Base-by-base conservation (phyloP, 2,113 vertebrate genomes). In the Speoplatyrhinus poulsoni region DNA sequence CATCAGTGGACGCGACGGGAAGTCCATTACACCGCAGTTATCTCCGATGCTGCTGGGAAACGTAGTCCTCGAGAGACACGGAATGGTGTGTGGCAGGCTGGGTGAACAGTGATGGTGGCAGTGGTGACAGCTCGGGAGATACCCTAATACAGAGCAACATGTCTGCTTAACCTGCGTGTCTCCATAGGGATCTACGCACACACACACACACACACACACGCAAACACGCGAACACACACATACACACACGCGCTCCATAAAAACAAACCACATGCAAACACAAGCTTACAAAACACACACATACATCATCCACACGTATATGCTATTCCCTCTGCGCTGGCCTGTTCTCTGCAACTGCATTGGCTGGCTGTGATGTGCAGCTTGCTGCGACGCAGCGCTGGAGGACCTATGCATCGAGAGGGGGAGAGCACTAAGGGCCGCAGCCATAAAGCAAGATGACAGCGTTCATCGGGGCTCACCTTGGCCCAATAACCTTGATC, bases 401-500 rank as follows among this genome's bases (percentile, higher is more conserved):
- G 33, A 17, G 62, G 67, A 72, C 84, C 77, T 70, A 67, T 62
- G 62, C 46, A 57, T 41, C 58, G 63, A 36, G 55, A 47, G 59
- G 48, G 26, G 66, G 56, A 68, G 59, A 72, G 72, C 72, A 75
- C 58, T 50, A 72, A 26, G 84, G 81, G 76, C 84, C 85, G 79
- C 62, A 82, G 74, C 75, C 77, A 82, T 85, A 87, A 90, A 90
- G 48, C 76, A 88, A 82, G 50, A 77, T 85, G 81, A 85, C 87
- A 85, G 79, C 65, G 55, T 76, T 91, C 85, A 82, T 63, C 83
- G 73, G 81, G 75, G 60, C 75, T 90, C 78, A 90, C 81, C 82
- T 89, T 90, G 85, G 78, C 80, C 87, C 87, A 82, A 80, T 91
- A 90, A 90, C 87, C 89, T 89, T 92, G 87, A 92, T 87, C 83